These are phyloP conservation scores for Heliconius aoede DNA, from an alignment of 2,888 invertebrate species.

Conservation along the genomic window DNA sequence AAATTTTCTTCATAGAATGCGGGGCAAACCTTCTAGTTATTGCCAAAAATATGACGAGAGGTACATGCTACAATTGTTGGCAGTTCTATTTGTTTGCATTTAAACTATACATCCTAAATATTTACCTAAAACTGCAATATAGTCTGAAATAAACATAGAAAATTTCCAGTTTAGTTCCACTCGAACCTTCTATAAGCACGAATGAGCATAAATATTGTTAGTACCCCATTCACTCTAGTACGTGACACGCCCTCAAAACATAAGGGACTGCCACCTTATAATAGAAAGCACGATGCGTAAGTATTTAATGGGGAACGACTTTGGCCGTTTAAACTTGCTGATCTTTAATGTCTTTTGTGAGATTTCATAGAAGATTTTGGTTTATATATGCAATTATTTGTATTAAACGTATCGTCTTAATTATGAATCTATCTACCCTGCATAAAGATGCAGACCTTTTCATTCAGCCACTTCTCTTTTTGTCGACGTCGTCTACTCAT, in stretches of 20 bases:
- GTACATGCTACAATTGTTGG: too few relatives aligned
- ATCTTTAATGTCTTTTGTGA: background rate
- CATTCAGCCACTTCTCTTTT: too few relatives aligned
- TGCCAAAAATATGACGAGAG: too few relatives aligned
- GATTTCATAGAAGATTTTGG: background rate
- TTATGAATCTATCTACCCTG: background rate
- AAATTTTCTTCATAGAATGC: too few relatives aligned
- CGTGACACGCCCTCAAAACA: constrained; percentile 29
- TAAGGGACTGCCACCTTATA: constrained; percentile 30
- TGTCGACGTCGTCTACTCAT: too few relatives aligned
- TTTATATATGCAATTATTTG: background rate
- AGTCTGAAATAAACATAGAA: background rate
- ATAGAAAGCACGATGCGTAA: constrained; percentile 25
- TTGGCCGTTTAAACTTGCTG: constrained; percentile 1
- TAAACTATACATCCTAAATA: background rate
- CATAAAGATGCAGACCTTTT: too few relatives aligned
- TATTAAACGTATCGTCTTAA: background rate
- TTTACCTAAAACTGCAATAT: background rate
- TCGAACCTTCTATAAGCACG: constrained; percentile 28
- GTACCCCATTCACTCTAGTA: constrained; percentile 27
- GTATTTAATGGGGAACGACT: constrained; percentile 25
- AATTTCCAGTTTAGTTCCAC: constrained; percentile 4
- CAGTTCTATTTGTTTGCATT: background rate
- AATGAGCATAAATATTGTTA: constrained; percentile 34
- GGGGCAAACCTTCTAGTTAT: too few relatives aligned